Evolutionary conservation across 2,797 vertebrate genomes (phyloP).

Genomic region (Rhinogobio ventralis): DNA sequence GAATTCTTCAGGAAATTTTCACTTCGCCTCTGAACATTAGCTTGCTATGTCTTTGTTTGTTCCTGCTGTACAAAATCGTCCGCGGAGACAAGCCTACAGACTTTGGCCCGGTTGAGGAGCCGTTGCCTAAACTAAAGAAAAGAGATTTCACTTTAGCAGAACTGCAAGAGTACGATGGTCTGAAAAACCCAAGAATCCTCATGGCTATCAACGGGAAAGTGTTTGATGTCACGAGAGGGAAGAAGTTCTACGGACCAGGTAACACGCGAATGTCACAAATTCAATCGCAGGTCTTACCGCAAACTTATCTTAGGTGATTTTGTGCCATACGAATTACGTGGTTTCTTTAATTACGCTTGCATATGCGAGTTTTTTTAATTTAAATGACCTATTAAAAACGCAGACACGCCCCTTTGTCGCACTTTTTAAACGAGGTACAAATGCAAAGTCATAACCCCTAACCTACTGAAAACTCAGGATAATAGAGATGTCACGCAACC

Average conservation of each 20-base stretch:
- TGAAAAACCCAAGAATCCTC: constrained; percentile 85
- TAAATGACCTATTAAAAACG: neutral
- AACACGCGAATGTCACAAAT: constrained; percentile 7
- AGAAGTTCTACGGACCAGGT: constrained; percentile 96
- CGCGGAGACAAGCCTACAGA: constrained; percentile 83
- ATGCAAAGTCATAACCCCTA: constrained; percentile 4
- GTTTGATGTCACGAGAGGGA: constrained; percentile 92
- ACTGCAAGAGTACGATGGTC: constrained; percentile 86
- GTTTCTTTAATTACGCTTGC: neutral
- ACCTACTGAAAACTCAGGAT: neutral
- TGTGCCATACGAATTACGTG: neutral
- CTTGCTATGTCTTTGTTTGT: constrained; percentile 89
- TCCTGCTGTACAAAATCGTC: constrained; percentile 91
- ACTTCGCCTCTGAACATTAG: constrained; percentile 91
- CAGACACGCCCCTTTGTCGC: constrained; percentile 35
- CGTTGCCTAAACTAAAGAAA: constrained; percentile 85
- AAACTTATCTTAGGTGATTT: neutral
- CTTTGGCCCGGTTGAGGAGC: constrained; percentile 73
- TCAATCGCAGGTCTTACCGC: neutral
- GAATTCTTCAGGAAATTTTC: constrained; percentile 88
- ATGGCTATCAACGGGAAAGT: constrained; percentile 95
- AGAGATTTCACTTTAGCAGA: constrained; percentile 88
- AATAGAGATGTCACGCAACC: neutral
- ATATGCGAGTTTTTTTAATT: no score
- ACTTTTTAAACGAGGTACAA: neutral